Evolutionary conservation across 2,113 vertebrate genomes (phyloP), one percentile per base, ranked within the genome.

Genomic region (Haemorhous mexicanus): DNA sequence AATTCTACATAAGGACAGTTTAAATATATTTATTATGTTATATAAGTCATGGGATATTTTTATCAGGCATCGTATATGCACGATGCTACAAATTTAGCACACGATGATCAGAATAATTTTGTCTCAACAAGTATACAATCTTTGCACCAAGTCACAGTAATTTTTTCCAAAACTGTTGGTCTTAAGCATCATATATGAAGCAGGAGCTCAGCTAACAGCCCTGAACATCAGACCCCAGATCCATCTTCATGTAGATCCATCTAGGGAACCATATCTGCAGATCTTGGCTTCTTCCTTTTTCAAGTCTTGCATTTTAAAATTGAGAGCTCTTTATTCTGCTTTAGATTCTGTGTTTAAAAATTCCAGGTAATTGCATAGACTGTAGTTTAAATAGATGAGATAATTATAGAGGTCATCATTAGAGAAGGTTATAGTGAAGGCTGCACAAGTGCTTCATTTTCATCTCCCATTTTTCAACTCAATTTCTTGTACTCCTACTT

Each of bases 401-500:
- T 94, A 96, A 96, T 97, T 95, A 92, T 92, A 94, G 88, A 93
- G 83, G 88, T 97, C 88, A 90, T 88, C 35, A 35, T 77, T 81
- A 84, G 28, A 80, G 69, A 92, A 88, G 28, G 18, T 88, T 96
- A 61, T 55, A 84, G 69, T 21, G 10, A 93, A 84, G 83, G 75
- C 64, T 90, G 49, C 20, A 63, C 21, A 64, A 89, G 49, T 82
- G 62, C 55, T 91, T 90, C 4, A n/a, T 79, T 94, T 95, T 95
- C 28, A 62, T 16, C 44, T 96, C 66, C 24, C 10, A 37, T 94
- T 89, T 89, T 96, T 82, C 59, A 61, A 26, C 56, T 93, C 35
- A 33, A 0, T 81, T 68, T 75, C 66, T 93, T 66, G 13, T 72
- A 59, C 43, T 91, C 16, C 69, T 84, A 35, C 47, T 86, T 91